Evolutionary conservation across 2,113 vertebrate genomes (phyloP).

Genomic region (Lophura nycthemera): DNA sequence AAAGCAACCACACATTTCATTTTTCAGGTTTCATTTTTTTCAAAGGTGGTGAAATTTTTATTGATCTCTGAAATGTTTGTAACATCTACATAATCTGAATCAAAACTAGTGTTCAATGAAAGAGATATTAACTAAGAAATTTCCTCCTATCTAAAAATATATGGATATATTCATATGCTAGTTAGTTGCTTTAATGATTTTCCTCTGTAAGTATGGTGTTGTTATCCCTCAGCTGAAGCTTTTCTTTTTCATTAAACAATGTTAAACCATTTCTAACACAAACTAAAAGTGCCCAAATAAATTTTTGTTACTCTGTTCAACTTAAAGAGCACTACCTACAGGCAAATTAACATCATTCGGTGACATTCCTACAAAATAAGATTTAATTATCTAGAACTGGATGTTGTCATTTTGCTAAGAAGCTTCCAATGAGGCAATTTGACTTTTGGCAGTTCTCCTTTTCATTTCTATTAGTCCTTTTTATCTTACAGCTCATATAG

Average conservation of each 20-base stretch:
- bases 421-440: constrained; percentile 18
- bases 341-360: constrained; percentile 42
- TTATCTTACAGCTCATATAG: constrained; percentile 32
- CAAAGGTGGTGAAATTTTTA: not conserved
- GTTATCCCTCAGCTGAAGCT: not conserved
- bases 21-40: not conserved
- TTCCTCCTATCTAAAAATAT: not conserved
- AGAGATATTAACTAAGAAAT: not conserved
- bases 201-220: not conserved
- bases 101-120: not conserved
- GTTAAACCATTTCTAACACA: not conserved
- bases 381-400: constrained; percentile 38
- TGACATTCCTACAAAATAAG: constrained; percentile 38
- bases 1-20: not conserved
- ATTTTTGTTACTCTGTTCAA: constrained; percentile 37
- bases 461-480: constrained; percentile 19
- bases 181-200: not conserved
- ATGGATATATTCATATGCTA: not conserved
- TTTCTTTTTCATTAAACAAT: not conserved
- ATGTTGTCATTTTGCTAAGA: constrained; percentile 37
- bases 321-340: constrained; percentile 14
- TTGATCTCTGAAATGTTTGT: not conserved
- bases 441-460: constrained; percentile 19
- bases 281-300: constrained; percentile 8
- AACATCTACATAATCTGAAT: not conserved